A percentile compares a stretch with the other conserved stretches of the same genome.
Conservation (phyloP, 2,113 vertebrate genomes). For the Catharus minimus region DNA sequence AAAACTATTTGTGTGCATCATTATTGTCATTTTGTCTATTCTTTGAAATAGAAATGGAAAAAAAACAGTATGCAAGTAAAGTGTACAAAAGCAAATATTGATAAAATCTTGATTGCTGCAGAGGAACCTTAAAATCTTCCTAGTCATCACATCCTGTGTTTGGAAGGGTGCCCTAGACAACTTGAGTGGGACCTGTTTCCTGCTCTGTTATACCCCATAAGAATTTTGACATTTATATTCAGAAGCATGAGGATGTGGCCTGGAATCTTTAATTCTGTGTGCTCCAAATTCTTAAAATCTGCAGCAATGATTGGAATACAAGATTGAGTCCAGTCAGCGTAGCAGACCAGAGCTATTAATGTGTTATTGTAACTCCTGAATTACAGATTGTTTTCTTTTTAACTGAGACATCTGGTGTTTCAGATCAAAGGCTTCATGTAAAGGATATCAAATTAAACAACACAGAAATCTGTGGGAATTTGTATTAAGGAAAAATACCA, state of each 20-base stretch:
- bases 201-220: background rate
- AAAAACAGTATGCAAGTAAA: background rate
- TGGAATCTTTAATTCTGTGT: background rate
- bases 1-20: background rate
- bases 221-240: background rate
- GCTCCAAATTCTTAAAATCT: background rate
- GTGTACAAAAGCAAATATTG: background rate
- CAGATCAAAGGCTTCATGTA: background rate
- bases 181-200: background rate
- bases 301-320: background rate
- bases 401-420: background rate
- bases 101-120: background rate
- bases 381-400: background rate
- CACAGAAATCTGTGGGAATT: background rate
- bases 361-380: background rate
- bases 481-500: background rate
- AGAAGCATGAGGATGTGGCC: background rate
- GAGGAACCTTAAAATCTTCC: background rate
- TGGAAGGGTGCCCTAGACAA: background rate
- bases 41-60: background rate
- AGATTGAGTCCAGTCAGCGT: background rate
- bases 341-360: background rate
- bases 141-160: background rate
- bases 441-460: background rate
- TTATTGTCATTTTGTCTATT: background rate